Evolutionary conservation across 1,140 invertebrate genomes (phyloP), one percentile per base, ranked within the genome.

Genomic region (Batillaria attramentaria): DNA sequence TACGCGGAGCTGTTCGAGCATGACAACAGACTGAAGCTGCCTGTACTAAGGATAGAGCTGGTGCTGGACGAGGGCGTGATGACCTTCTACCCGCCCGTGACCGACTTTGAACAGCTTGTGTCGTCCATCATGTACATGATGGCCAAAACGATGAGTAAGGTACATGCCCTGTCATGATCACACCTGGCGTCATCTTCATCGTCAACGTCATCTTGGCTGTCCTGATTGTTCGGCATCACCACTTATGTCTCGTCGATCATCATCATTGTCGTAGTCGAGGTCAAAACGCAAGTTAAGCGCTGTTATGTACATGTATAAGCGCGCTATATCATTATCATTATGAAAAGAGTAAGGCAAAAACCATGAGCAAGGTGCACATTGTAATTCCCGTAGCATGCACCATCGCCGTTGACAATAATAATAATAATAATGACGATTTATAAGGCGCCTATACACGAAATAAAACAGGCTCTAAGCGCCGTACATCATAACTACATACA

Each of bases 1-100:
- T 91, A 87, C 82, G 85, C 88, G 3, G 72, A 78, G 41, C 81
- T 90, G 16, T 91, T 91, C 81, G 86, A 90, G 35, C 82, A 84
- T 60, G 83, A 87, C 39, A 88, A 91, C 81, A 86, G 86, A 43
- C 76, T 85, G 24, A 69, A 83, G 65, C 84, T 91, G 1, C 91
- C 91, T 0, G 79, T 89, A 10, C 73, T 91, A 50, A 89, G 88
- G 69, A 90, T 91, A 89, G 90, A 91, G 77, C 85, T 91, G 66
- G 89, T 88, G 13, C 90, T 91, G 85, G 90, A 91, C 81, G 88
- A 90, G 28, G 74, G 86, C 77, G 88, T 88, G 77, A 91, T 91
- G 89, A 88, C 89, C 84, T 91, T 91, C 82, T 91, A 91, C 81
- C 91, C 91, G 41, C 83, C 85, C 6, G 87, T 86, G 39, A 84